Conservation (phyloP, 2,113 vertebrate species). For the Elgaria multicarinata region DNA sequence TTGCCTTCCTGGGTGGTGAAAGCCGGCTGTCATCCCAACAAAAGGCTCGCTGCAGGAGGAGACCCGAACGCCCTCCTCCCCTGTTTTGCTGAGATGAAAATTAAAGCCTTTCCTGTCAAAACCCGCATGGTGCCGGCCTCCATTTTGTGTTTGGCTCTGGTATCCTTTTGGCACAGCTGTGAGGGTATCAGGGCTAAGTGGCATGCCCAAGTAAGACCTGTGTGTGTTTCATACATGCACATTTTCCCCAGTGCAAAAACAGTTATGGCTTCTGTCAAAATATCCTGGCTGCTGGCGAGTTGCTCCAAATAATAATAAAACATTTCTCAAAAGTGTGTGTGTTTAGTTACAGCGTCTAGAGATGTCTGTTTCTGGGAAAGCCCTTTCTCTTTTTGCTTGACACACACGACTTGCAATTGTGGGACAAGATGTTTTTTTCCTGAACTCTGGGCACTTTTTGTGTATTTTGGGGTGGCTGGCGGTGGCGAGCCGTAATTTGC, state of each 20-base stretch:
- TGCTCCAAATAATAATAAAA: not conserved
- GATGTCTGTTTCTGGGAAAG: too few relatives aligned
- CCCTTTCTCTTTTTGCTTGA: too few relatives aligned
- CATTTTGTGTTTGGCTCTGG: not conserved
- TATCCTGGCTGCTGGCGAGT: not conserved
- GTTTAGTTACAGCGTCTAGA: too few relatives aligned
- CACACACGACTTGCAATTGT: too few relatives aligned
- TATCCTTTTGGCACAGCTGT: not conserved
- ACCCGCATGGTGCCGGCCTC: not conserved
- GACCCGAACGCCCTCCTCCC: not conserved
- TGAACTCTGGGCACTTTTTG: too few relatives aligned
- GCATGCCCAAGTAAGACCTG: not conserved
- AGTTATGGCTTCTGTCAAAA: not conserved
- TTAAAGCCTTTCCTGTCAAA: not conserved
- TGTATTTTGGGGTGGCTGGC: too few relatives aligned
- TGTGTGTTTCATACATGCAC: not conserved
- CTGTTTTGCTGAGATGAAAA: not conserved
- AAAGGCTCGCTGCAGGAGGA: conserved; percentile 8
- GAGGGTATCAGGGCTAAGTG: not conserved
- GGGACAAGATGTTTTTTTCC: too few relatives aligned
- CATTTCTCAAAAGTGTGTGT: too few relatives aligned
- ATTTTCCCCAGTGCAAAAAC: not conserved
- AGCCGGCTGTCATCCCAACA: conserved; percentile 24
- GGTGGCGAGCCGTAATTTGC: too few relatives aligned
- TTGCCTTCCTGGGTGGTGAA: conserved; percentile 15